phyloP scores from a whole-genome alignment of 2,888 invertebrate species.

The Synergus gifuensis region DNA sequence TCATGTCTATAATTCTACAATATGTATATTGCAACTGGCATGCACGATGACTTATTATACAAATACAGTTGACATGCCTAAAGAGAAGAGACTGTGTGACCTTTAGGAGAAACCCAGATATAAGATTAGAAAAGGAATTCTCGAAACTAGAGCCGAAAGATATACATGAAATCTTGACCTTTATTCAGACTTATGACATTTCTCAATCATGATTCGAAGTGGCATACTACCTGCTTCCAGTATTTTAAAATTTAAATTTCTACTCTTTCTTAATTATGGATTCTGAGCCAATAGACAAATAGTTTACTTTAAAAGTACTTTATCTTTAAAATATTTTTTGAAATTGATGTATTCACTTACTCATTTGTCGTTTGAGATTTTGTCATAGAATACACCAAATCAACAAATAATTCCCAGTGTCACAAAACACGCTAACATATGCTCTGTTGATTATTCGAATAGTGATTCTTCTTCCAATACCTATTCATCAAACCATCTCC shows the following conservation, averaged over 20 bases:
- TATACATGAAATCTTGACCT: background rate
- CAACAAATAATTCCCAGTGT: background rate
- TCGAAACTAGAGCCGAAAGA: background rate
- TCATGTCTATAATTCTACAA: background rate
- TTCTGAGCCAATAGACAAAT: too few species aligned
- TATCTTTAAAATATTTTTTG: too few species aligned
- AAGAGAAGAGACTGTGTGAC: background rate
- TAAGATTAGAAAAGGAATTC: background rate
- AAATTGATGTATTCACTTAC: too few species aligned
- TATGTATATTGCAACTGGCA: background rate
- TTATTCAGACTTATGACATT: background rate
- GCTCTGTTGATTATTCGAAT: background rate
- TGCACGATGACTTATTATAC: background rate
- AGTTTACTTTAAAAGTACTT: too few species aligned
- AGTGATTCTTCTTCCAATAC: background rate
- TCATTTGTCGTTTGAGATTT: background rate
- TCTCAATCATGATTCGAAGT: background rate
- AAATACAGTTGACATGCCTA: background rate
- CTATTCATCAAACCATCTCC: background rate
- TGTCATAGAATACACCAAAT: background rate
- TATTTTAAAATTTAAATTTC: background rate
- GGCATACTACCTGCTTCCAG: background rate
- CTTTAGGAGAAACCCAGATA: constrained; percentile 4
- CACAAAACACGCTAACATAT: background rate
- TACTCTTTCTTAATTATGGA: too few species aligned